A percentile compares a stretch with the other conserved stretches of the same genome.
These are phyloP conservation scores for Hystrix brachyura DNA, from an alignment of 2,113 vertebrate species.

Conservation along the genomic window DNA sequence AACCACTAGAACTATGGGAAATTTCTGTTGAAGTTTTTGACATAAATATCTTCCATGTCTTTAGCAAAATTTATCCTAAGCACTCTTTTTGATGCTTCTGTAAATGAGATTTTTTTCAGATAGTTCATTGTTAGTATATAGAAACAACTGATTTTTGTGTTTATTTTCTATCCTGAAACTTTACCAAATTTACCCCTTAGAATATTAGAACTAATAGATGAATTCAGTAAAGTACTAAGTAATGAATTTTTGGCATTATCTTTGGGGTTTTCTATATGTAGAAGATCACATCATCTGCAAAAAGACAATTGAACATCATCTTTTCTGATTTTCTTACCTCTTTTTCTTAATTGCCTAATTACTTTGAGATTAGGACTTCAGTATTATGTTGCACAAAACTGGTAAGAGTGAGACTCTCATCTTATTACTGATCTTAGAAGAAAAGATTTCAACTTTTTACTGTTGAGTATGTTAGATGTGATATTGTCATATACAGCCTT, in stretches of 20 bases:
- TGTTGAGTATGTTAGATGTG: not conserved
- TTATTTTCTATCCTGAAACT: not conserved
- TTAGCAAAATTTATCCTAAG: not conserved
- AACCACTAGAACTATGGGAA: not conserved
- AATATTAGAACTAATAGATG: not conserved
- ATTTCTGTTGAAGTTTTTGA: not conserved
- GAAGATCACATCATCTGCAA: not conserved
- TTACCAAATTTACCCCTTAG: not conserved
- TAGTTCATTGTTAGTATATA: not conserved
- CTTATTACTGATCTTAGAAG: not conserved
- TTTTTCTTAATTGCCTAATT: not conserved
- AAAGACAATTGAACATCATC: not conserved
- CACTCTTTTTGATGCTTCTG: not conserved
- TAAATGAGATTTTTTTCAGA: not conserved
- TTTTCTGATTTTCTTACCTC: not conserved
- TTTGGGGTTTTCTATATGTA: not conserved
- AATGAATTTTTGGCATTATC: not conserved
- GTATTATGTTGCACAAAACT: not conserved
- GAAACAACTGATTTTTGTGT: not conserved
- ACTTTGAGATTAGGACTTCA: too few relatives aligned
- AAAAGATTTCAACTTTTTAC: not conserved
- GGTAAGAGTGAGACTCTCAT: not conserved
- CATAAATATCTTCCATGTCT: not conserved
- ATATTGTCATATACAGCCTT: not conserved
- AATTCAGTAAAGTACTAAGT: not conserved